Evolutionary conservation across 2,113 vertebrate genomes (phyloP), one percentile per base, ranked within the genome.

Genomic region (Panthera tigris): DNA sequence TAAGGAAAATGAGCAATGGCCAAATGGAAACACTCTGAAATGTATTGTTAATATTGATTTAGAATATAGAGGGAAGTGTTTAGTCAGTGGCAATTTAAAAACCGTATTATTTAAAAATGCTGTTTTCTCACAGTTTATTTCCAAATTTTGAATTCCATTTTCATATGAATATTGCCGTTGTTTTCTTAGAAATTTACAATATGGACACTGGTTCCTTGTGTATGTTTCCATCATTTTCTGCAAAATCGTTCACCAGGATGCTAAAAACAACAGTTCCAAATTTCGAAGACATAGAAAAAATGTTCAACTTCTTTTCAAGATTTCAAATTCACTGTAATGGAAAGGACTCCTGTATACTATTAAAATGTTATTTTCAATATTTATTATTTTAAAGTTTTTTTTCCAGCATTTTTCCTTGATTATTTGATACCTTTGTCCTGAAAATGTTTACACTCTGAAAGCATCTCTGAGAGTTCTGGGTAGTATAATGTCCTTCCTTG

Each of bases 401-500:
- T 97, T 89, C 82, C 25, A 41, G 71, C 66, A 52, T 88, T 87
- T 82, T 48, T 9, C 27, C 15, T 71, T 84, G 65, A 79, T 86
- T 11, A 71, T 65, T 94, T 85, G 55, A 55, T 73, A 36, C 5
- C 52, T 3, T 73, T 81, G 39, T 13, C 78, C 87, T 91, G 33
- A 88, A 80, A 92, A 95, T 94, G 10, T 84, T 97, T 73, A 41
- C 81, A n/a, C 68, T 83, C 84, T 78, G 82, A 88, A 97, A 96
- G 65, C 79, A 29, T 39, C 36, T 50, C 8, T 41, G 71, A 52
- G 36, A 33, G 27, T 85, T 76, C 55, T 89, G 61, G 39, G 50
- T 21, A 57, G n/a, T 80, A 23, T 73, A 16, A 33, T 7, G 33
- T 95, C 83, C 55, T 93, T 86, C 57, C n/a, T 61, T 61, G 6